Evolutionary conservation across 2,888 invertebrate species (phyloP), one percentile per base, ranked within the genome.

Genomic region (Ophion ellenae): DNA sequence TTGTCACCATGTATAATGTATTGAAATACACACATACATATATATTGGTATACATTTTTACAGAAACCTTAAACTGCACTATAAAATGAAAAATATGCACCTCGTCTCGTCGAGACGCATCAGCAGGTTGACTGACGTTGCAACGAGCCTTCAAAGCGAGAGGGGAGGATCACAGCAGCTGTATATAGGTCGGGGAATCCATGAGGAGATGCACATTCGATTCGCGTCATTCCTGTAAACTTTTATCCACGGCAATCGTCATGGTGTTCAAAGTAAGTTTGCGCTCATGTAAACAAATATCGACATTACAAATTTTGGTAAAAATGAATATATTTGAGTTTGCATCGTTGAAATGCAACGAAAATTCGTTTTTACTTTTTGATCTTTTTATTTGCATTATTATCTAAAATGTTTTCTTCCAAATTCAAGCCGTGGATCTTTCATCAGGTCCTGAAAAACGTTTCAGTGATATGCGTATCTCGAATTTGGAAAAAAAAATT

Each of bases 211-310:
- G 36, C 66, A 81, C 81, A 82, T 66, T 85, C 85, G 70, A 64
- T 75, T 66, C 66, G 64, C 64, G 59, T 57, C 67, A 74, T 20
- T 80, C 71, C 73, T 47, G 69, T 32, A 1, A 80, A 63, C 59
- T 66, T 82, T 70, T 28, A 40, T 70, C 32, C 63, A 24, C 45
- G 61, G 10, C 45, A 71, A 79, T 82, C 85, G 53, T 70, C 82
- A 82, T 82, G 81, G 70, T 59, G 14, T 82, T 85, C 82, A 70
- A 70, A 79, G 82, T 85, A 79, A 81, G 74, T 78, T 59, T 47
- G 64, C 17, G 4, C 10, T 59, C 32, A n/a, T 32, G 28, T 28
- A 11, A 45, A 71, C 36, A 10, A 36, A 80, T 64, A 64, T 73
- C 1, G 63, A 53, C 2, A 40, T 17, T 1, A 17, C 36, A 40